Evolutionary conservation across 2,888 invertebrate species (phyloP).

Genomic region (Capitulum mitella): DNA sequence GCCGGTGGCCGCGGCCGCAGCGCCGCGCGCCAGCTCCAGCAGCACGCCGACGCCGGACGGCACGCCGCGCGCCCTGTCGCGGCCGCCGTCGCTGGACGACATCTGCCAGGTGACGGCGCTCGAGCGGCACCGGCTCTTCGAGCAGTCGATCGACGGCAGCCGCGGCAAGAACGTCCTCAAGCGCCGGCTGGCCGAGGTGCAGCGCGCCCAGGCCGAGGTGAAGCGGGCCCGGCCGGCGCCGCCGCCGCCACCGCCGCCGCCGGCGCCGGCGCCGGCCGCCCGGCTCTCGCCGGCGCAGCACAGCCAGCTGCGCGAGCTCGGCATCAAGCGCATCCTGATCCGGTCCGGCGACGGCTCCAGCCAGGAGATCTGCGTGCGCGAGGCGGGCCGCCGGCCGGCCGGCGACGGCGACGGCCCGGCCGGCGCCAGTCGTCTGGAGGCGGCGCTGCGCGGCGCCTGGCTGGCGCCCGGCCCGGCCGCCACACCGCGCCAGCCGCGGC

Average conservation of each 20-base stretch:
- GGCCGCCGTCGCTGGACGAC: constrained; percentile 18
- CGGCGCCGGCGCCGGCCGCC: neutral
- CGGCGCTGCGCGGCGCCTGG: constrained; percentile 16
- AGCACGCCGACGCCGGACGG: neutral
- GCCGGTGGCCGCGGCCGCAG: neutral
- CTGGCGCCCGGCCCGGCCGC: neutral
- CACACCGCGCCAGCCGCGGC: neutral
- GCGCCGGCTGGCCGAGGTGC: constrained; percentile 13
- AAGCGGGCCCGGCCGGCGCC: neutral
- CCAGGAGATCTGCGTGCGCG: constrained; percentile 13
- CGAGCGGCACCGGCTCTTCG: constrained; percentile 21
- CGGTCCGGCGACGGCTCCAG: constrained; percentile 12
- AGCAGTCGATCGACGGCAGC: neutral
- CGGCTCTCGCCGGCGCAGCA: constrained; percentile 4
- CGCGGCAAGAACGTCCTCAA: constrained; percentile 7
- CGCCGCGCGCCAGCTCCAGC: neutral
- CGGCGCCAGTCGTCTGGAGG: constrained; percentile 16
- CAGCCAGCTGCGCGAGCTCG: constrained; percentile 11
- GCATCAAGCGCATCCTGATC: constrained; percentile 19
- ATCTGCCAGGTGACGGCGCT: constrained; percentile 17
- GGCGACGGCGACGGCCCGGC: neutral
- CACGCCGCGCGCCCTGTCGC: constrained; percentile 1
- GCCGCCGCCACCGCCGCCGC: neutral
- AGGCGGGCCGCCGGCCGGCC: neutral
- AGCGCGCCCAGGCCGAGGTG: constrained; percentile 17